Base-by-base conservation (phyloP, 1,140 invertebrate species). In the Adelges cooleyi region DNA sequence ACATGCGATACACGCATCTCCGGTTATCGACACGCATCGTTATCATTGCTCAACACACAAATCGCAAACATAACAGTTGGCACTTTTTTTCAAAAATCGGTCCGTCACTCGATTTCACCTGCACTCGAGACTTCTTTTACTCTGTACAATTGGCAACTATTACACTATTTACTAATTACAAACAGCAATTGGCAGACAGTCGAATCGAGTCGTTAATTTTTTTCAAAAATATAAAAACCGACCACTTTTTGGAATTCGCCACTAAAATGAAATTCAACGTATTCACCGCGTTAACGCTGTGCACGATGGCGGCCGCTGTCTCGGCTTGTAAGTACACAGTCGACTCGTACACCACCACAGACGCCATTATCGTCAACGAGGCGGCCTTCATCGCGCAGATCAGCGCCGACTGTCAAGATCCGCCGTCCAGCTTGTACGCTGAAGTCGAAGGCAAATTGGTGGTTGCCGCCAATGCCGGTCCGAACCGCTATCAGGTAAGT, bases 321-420 rank as follows among this genome's bases (percentile, higher is more conserved):
- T 22, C 54, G 6, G 25, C 22, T 20, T 62, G 56, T 20, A 62
- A 62, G 56, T 62, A 48, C 13, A 48, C 69, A 20, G 67, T 68
- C 2, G 65, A 68, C 18, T 80, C 84, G 0, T 95, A 95, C 76
- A 91, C 91, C 48, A 94, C 91, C 5, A 81, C 86, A 73, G 92
- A 96, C 81, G 89, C 87, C 5, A 94, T 91, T 49, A 84, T 95
- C 66, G 81, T 95, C 1, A 86, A 86, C 48, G 84, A 87, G 71
- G 83, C 90, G 67, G 89, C 86, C 1, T 87, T 86, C 74, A 84
- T 89, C 36, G 81, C 82, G 13, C 86, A 89, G 74, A 87, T 90
- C 71, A 78, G 79, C 2, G 73, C 88, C 44, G 83, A 84, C 72
- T 89, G 86, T 72, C 77, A 78, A 66, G 81, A 84, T 67, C 80